A percentile compares a stretch with the other conserved stretches of the same genome.
These are phyloP conservation scores for Gymnosoma rotundatum DNA, from an alignment of 2,888 invertebrate species.

Conservation along the genomic window DNA sequence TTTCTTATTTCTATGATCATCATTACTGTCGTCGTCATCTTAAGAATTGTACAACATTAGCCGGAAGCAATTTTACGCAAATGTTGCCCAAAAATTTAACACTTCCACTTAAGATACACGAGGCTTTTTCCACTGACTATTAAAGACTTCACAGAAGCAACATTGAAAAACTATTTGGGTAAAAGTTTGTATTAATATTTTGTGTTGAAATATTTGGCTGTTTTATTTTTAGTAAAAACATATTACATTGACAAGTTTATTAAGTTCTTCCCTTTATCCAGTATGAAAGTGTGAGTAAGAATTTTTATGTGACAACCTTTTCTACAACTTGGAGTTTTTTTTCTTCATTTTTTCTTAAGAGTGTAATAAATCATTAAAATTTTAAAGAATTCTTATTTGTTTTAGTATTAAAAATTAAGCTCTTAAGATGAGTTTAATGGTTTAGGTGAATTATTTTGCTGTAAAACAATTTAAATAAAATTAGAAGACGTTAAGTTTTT, in stretches of 20 bases:
- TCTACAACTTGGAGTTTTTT: not conserved
- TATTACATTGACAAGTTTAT: constrained; percentile 66
- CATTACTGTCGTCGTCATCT: constrained; percentile 50
- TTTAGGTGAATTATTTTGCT: no score
- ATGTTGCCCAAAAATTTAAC: constrained; percentile 70
- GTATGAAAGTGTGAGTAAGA: not conserved
- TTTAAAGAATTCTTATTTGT: no score
- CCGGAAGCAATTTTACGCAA: constrained; percentile 73
- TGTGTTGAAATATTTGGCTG: constrained; percentile 16
- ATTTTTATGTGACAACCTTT: not conserved
- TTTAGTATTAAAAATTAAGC: no score
- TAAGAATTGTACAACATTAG: constrained; percentile 61
- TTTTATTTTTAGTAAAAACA: constrained; percentile 34
- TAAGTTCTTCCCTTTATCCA: constrained; percentile 23
- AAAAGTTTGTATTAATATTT: constrained; percentile 54
- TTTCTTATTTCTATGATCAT: constrained; percentile 47
- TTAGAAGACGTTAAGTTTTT: no score
- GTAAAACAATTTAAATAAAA: no score
- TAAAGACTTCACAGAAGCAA: not conserved
- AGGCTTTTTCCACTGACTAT: constrained; percentile 3
- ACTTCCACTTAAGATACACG: constrained; percentile 50
- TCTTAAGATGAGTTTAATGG: no score
- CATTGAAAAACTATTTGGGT: constrained; percentile 49
- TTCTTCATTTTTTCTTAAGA: no score
- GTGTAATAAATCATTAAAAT: no score